phyloP scores from a whole-genome alignment of 1,140 invertebrate species.

The Drosophila lini region DNA sequence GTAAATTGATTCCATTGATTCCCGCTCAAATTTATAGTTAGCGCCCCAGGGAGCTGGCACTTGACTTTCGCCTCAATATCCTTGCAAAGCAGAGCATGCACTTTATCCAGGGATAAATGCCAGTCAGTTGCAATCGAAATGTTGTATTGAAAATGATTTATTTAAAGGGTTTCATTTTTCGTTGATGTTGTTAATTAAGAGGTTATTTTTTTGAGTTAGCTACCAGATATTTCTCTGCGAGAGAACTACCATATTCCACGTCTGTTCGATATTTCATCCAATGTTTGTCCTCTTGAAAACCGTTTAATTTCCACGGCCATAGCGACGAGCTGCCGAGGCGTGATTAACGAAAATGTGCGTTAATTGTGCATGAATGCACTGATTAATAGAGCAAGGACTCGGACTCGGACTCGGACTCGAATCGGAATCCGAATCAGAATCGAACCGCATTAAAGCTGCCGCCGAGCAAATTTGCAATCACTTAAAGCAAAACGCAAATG shows the following conservation, averaged over 20 bases:
- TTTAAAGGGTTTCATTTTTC: background rate
- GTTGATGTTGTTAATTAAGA: background rate
- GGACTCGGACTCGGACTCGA: background rate
- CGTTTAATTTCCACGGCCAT: slow-evolving; percentile 22
- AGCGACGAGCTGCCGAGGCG: slow-evolving; percentile 51
- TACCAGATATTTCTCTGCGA: background rate
- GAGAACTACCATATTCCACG: background rate
- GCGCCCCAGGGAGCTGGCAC: slow-evolving; percentile 20
- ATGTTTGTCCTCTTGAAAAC: slow-evolving; percentile 23
- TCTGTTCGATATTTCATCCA: slow-evolving; percentile 10
- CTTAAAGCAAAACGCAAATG: slow-evolving; percentile 51
- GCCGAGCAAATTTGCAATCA: slow-evolving; percentile 43
- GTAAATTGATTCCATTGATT: slow-evolving; percentile 66
- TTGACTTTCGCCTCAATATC: slow-evolving; percentile 37
- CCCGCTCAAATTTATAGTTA: slow-evolving; percentile 57
- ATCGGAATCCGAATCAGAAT: slow-evolving; percentile 1
- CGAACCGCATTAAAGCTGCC: slow-evolving; percentile 44
- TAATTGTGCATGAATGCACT: slow-evolving; percentile 70
- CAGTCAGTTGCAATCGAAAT: slow-evolving; percentile 3
- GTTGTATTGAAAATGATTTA: background rate
- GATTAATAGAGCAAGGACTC: slow-evolving; percentile 62
- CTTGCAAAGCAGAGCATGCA: background rate
- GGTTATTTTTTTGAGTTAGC: too few relatives aligned
- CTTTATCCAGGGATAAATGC: slow-evolving; percentile 5
- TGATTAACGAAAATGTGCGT: slow-evolving; percentile 74